Conservation (phyloP, 1,140 invertebrate genomes). For the Drosophila tristis region DNA sequence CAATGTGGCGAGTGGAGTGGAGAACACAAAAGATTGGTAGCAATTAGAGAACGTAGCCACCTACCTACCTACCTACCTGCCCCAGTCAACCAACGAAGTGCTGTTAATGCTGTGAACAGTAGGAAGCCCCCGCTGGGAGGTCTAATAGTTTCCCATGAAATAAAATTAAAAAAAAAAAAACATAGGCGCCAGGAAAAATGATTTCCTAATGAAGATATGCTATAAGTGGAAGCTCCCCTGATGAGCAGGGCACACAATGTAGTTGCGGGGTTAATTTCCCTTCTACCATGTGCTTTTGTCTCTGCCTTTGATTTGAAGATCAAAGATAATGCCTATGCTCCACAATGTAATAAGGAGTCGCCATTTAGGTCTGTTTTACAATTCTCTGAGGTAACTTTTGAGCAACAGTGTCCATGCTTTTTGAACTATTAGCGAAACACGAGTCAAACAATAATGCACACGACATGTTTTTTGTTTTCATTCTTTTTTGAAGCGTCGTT, state of each 20-base stretch:
- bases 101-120: slow-evolving; percentile 10
- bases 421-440: too few species aligned
- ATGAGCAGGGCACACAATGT: background rate
- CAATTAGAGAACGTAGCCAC: slow-evolving; percentile 55
- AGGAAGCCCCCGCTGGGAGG: slow-evolving; percentile 29
- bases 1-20: background rate
- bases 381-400: too few species aligned
- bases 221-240: slow-evolving; percentile 32
- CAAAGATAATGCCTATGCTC: too few species aligned
- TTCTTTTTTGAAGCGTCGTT: too few species aligned
- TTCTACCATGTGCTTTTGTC: background rate
- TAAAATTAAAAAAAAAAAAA: slow-evolving; percentile 21
- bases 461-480: too few species aligned
- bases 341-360: too few species aligned
- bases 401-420: too few species aligned
- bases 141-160: slow-evolving; percentile 56
- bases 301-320: too few species aligned
- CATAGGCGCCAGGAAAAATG: slow-evolving; percentile 52
- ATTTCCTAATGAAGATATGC: slow-evolving; percentile 50
- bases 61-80: slow-evolving; percentile 25
- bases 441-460: too few species aligned
- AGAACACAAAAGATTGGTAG: slow-evolving; percentile 57
- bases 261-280: background rate
- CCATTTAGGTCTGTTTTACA: too few species aligned
- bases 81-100: background rate